phyloP scores from a whole-genome alignment of 2,797 vertebrate genomes.

The Sardinella longiceps region DNA sequence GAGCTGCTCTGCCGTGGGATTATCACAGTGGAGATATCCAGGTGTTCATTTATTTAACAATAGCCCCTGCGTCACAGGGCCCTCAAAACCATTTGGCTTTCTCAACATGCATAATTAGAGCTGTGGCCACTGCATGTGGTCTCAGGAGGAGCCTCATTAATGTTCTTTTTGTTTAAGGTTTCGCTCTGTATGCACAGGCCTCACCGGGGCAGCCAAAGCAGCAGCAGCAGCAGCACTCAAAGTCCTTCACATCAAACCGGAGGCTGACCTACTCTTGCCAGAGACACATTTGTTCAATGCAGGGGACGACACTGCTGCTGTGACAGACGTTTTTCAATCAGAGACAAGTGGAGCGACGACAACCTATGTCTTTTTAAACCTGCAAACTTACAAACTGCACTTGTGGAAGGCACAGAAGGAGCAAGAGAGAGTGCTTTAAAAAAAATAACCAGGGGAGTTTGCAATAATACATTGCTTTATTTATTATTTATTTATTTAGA shows the following conservation, averaged over 20 bases:
- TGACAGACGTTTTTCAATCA: background rate
- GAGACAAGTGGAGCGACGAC: background rate
- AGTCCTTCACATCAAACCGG: slow-evolving; percentile 35
- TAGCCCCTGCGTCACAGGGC: slow-evolving; percentile 24
- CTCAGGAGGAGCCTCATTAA: slow-evolving; percentile 28
- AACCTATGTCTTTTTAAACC: background rate
- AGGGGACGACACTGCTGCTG: background rate
- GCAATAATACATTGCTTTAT: background rate
- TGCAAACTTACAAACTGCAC: background rate
- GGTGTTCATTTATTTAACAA: slow-evolving; percentile 45
- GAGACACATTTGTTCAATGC: background rate
- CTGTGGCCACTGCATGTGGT: background rate
- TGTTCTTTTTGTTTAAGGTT: slow-evolving; percentile 45
- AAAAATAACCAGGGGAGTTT: no score
- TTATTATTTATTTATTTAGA: background rate
- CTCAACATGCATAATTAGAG: slow-evolving; percentile 25
- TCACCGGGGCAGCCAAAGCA: background rate
- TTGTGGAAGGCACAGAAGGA: background rate
- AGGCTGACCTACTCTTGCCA: background rate
- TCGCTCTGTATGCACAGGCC: slow-evolving; percentile 26
- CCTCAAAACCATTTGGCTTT: slow-evolving; percentile 1
- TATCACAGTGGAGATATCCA: slow-evolving; percentile 31
- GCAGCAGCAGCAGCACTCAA: slow-evolving; percentile 15
- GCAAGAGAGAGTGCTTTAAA: no score
- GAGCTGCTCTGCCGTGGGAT: background rate